Evolutionary conservation across 2,797 vertebrate genomes (phyloP), one percentile per base, ranked within the genome.

Genomic region (Pipistrellus pipistrellus): DNA sequence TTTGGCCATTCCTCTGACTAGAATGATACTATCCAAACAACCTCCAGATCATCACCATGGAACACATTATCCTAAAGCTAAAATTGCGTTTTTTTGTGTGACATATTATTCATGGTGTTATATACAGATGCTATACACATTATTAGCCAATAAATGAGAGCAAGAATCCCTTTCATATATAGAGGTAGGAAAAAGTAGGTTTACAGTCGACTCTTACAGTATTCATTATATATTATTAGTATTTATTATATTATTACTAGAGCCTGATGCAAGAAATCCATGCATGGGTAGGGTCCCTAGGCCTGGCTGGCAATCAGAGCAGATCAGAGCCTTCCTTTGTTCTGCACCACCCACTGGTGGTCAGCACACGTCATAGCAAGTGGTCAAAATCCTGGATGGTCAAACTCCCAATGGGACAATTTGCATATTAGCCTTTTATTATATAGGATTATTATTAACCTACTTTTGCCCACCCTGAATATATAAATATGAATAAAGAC

Each of bases 11-110:
- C 4, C 68, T 68, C n/a, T 59, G 18, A 93, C 35, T 75, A 78
- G 12, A 85, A 30, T 15, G 17, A 66, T 62, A 35, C 4, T 2
- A 20, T 94, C 76, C 91, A 95, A 96, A 94, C 87, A 95, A 71
- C 38, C 3, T 10, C 59, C 11, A 88, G 6, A 32, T 21, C 91
- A 77, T 92, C n/a, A 95, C 38, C 55, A 68, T 83, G 38, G 9
- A 88, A 72, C 51, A 95, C 20, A n/a, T 32, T 73, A 66, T 57
- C 17, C n/a, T 87, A 44, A 72, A 71, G 9, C 21, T 93, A 82
- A 85, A 85, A 82, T 76, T 35, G 18, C 14, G 53, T 20, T 66
- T 57, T 57, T 64, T 64, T 44, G 5, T 59, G 46, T 51, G 7
- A 32, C 23, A 76, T 8, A 48, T 23, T 57, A 59, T 75, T 73